Conservation (phyloP, 2,888 invertebrate genomes). For the Drosophila suboccidentalis region DNA sequence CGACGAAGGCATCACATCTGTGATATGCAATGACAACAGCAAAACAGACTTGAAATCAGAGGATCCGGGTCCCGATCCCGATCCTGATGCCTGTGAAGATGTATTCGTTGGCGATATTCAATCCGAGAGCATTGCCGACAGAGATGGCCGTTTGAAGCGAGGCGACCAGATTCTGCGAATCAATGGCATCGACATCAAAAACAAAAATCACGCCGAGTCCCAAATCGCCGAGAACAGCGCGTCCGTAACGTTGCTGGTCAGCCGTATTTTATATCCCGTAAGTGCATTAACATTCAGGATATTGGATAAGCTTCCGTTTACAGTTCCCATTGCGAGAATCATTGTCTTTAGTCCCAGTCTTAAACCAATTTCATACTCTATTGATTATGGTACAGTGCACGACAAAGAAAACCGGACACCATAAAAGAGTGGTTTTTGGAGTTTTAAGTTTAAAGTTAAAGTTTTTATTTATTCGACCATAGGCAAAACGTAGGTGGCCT, state of each 20-base stretch:
- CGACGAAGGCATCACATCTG: slow-evolving; percentile 41
- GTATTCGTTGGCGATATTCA: slow-evolving; percentile 90
- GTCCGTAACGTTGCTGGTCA: slow-evolving; percentile 88
- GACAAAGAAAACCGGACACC: no score
- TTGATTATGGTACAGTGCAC: no score
- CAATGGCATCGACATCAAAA: slow-evolving; percentile 88
- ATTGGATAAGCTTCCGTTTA: no score
- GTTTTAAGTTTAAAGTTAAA: no score
- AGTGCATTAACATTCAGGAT: slow-evolving; percentile 35
- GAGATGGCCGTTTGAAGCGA: slow-evolving; percentile 88
- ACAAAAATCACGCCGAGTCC: slow-evolving; percentile 88
- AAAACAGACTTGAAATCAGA: slow-evolving; percentile 86
- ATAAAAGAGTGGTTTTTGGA: no score
- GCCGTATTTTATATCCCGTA: slow-evolving; percentile 87
- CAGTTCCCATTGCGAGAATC: no score
- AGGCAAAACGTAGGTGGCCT: no score
- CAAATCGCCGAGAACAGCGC: slow-evolving; percentile 88
- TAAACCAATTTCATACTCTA: no score
- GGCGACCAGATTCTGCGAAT: slow-evolving; percentile 89
- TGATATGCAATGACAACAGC: slow-evolving; percentile 41
- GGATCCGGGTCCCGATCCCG: slow-evolving; percentile 12
- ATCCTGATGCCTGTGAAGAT: slow-evolving; percentile 86
- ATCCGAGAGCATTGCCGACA: slow-evolving; percentile 87
- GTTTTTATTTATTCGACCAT: no score
- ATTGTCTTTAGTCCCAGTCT: no score